phyloP scores from a whole-genome alignment of 2,797 vertebrate species.

The Coilia nasus region DNA sequence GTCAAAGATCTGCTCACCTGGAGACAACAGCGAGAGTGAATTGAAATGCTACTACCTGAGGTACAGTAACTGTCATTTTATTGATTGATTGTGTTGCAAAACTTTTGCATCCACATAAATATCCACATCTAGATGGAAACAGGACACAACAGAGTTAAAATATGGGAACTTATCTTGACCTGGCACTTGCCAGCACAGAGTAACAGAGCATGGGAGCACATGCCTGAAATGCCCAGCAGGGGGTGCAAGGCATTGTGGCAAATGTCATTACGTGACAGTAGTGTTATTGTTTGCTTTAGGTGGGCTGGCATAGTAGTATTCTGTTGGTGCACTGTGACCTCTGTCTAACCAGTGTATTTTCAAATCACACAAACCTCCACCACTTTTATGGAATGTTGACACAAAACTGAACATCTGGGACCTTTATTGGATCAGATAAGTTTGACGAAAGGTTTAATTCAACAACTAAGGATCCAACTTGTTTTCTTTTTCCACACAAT shows the following conservation, averaged over 20 bases:
- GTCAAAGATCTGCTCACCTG: conserved; percentile 91
- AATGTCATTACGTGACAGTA: neutral
- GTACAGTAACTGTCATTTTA: too few relatives aligned
- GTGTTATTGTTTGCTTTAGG: neutral
- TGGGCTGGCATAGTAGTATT: neutral
- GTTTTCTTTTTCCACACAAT: neutral
- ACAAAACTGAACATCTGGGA: neutral
- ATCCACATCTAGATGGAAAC: too few relatives aligned
- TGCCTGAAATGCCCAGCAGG: neutral
- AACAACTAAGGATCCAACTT: neutral
- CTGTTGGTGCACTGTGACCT: neutral
- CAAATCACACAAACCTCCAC: neutral
- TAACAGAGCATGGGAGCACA: too few relatives aligned
- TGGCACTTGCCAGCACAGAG: too few relatives aligned
- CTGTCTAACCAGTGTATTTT: neutral
- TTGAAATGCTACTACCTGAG: too few relatives aligned
- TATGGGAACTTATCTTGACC: too few relatives aligned
- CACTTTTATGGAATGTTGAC: neutral
- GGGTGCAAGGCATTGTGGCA: neutral
- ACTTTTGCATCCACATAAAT: too few relatives aligned
- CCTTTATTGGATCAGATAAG: neutral
- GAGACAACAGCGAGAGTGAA: neutral
- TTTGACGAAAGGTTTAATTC: neutral
- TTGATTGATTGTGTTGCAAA: too few relatives aligned
- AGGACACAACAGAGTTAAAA: too few relatives aligned